Conservation (phyloP, 2,888 invertebrate genomes). For the Aporophyla lueneburgensis region DNA sequence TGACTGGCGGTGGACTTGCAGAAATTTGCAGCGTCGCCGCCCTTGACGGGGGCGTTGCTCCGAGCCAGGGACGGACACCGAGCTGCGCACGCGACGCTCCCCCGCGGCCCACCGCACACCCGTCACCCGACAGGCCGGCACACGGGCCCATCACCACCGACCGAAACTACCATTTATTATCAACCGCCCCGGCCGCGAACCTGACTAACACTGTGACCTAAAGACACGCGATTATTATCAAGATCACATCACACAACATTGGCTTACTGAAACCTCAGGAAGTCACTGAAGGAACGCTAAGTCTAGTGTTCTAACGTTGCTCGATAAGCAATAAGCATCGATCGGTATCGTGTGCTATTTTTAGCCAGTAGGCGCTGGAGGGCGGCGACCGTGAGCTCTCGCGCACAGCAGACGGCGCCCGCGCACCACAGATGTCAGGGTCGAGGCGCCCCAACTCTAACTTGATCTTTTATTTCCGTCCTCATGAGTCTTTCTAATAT, state of each 20-base stretch:
- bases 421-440: constrained; percentile 82
- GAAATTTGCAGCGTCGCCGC: constrained; percentile 91
- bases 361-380: constrained; percentile 83
- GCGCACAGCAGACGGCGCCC: constrained; percentile 76
- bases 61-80: constrained; percentile 89
- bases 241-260: constrained; percentile 25
- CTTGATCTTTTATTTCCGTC: constrained; percentile 66
- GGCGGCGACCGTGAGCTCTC: constrained; percentile 85
- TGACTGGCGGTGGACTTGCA: constrained; percentile 89
- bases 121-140: constrained; percentile 67
- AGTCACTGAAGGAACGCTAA: constrained; percentile 55
- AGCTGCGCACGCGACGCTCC: constrained; percentile 89
- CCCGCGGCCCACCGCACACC: constrained; percentile 79
- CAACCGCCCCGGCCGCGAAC: constrained; percentile 55
- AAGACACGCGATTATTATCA: constrained; percentile 36
- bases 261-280: constrained; percentile 35
- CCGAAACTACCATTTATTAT: constrained; percentile 69
- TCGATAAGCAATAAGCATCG: constrained; percentile 74
- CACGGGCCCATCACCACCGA: constrained; percentile 70
- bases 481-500: constrained; percentile 27
- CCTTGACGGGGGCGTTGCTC: constrained; percentile 91
- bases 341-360: constrained; percentile 82
- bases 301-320: constrained; percentile 68
- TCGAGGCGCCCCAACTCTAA: constrained; percentile 72
- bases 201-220: constrained; percentile 61